phyloP scores from a whole-genome alignment of 2,888 invertebrate genomes.

The Synanthedon tipuliformis region DNA sequence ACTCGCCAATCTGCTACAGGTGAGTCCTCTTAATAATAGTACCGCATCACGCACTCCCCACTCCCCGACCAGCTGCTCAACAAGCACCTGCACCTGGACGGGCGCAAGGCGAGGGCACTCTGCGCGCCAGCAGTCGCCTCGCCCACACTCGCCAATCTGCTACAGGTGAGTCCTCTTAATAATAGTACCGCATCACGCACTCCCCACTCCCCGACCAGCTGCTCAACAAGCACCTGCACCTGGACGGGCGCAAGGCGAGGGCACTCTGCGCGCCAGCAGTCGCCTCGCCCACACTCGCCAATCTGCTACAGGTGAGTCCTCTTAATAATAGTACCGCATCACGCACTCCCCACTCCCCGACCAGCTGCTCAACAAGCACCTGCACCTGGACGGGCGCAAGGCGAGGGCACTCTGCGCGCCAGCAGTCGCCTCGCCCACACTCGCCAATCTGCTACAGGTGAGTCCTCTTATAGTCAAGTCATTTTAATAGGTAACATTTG shows the following conservation, averaged over 20 bases:
- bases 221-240: conserved; percentile 81
- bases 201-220: conserved; percentile 70
- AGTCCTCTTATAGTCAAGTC: not conserved
- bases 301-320: conserved; percentile 69
- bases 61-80: conserved; percentile 78
- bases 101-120: conserved; percentile 74
- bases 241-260: conserved; percentile 77
- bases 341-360: conserved; percentile 43
- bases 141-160: conserved; percentile 72
- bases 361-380: conserved; percentile 82
- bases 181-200: not conserved
- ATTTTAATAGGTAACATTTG: no score
- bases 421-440: conserved; percentile 73
- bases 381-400: conserved; percentile 79
- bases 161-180: conserved; percentile 54
- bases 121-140: conserved; percentile 68
- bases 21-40: conserved; percentile 15
- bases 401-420: conserved; percentile 71
- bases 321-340: not conserved
- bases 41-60: not conserved
- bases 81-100: conserved; percentile 82
- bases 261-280: conserved; percentile 67
- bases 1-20: conserved; percentile 72
- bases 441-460: conserved; percentile 73
- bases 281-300: conserved; percentile 73